Evolutionary conservation across 2,797 vertebrate genomes (phyloP).

Genomic region (Rhinogobio ventralis): DNA sequence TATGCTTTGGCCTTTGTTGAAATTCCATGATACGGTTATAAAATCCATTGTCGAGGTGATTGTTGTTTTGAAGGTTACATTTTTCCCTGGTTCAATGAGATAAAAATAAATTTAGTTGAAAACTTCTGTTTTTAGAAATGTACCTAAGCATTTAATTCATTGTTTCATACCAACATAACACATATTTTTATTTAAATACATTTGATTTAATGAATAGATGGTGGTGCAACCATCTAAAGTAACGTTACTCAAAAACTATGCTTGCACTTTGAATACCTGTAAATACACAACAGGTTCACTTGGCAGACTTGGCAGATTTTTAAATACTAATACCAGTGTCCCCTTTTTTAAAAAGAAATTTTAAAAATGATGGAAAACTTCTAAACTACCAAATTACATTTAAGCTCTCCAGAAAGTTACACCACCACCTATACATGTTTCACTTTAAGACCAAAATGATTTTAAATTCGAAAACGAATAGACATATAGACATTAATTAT

Average conservation of each 20-base stretch:
- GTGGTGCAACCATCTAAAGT: background rate
- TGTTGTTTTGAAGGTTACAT: constrained; percentile 42
- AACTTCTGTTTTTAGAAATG: background rate
- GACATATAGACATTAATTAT: background rate
- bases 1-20: background rate
- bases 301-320: background rate
- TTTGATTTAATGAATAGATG: background rate
- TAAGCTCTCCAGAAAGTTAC: background rate
- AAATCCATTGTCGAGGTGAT: background rate
- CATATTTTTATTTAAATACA: background rate
- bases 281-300: background rate
- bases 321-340: background rate
- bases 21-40: background rate
- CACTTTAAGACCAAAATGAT: background rate
- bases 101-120: background rate
- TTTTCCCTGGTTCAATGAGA: constrained; percentile 13
- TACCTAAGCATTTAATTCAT: background rate
- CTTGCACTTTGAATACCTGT: background rate
- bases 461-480: background rate
- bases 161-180: background rate
- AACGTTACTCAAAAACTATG: background rate
- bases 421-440: background rate
- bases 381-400: background rate
- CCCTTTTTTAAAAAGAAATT: background rate
- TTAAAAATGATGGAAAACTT: background rate